Percentiles rank a stretch among this genome's conserved stretches.
Conservation (phyloP, 2,113 vertebrate species). For the Ondatra zibethicus region DNA sequence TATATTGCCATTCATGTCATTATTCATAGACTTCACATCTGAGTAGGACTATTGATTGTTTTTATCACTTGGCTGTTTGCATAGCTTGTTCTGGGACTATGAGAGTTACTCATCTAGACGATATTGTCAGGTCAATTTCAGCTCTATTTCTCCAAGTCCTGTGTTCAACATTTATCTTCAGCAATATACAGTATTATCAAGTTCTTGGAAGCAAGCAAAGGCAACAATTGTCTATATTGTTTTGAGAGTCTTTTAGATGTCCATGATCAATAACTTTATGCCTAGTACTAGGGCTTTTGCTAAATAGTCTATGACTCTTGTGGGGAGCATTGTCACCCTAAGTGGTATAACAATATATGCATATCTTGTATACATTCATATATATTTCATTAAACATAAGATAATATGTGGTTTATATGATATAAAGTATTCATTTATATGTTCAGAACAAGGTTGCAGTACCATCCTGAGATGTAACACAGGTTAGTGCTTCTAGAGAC, state of each 20-base stretch:
- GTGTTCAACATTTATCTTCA: background rate
- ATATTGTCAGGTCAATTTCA: background rate
- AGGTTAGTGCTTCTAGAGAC: background rate
- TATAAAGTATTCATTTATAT: background rate
- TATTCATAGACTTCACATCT: background rate
- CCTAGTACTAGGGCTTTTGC: background rate
- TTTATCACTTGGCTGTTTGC: background rate
- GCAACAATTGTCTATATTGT: background rate
- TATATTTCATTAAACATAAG: background rate
- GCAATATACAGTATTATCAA: background rate
- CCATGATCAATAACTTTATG: background rate
- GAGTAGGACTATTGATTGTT: background rate
- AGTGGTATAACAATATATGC: background rate
- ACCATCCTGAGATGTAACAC: no score
- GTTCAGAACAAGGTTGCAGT: no score
- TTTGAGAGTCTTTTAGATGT: background rate
- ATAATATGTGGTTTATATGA: background rate
- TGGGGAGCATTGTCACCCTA: background rate
- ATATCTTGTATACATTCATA: background rate
- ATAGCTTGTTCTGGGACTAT: background rate
- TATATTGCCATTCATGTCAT: background rate
- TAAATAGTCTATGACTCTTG: background rate
- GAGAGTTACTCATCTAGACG: background rate
- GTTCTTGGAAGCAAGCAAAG: background rate
- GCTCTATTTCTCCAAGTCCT: background rate